Conservation (phyloP, 2,888 invertebrate species). For the Vannuccia rotundouncinata region DNA sequence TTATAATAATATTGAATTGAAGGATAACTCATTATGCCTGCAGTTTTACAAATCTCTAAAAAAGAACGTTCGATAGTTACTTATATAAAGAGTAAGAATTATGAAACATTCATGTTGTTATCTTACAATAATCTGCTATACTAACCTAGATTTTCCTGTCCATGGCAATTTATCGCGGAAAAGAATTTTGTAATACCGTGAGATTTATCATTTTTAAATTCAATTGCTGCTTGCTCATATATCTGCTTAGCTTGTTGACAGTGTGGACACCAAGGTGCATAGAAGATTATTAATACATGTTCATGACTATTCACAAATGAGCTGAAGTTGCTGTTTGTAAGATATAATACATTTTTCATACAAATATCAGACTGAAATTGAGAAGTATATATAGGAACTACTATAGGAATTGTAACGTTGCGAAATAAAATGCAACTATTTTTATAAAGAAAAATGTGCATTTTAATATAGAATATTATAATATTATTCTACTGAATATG, state of each 20-base stretch:
- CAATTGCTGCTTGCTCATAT: slow-evolving; percentile 25
- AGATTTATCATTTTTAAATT: neutral
- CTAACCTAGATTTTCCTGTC: neutral
- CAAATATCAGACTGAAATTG: slow-evolving; percentile 21
- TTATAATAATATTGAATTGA: slow-evolving; percentile 37
- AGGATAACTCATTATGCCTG: slow-evolving; percentile 32
- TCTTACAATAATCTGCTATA: too few species aligned
- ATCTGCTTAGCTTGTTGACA: slow-evolving; percentile 35
- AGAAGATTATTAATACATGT: slow-evolving; percentile 36
- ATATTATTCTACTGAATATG: too few species aligned
- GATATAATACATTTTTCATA: slow-evolving; percentile 21
- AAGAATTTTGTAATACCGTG: neutral
- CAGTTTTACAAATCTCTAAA: neutral
- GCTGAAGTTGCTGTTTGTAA: slow-evolving; percentile 29
- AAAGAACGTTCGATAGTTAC: too few species aligned
- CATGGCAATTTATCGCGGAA: slow-evolving; percentile 35
- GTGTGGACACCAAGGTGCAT: slow-evolving; percentile 39
- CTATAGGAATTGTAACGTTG: neutral
- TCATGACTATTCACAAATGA: neutral
- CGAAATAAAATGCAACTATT: too few species aligned
- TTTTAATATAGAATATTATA: too few species aligned
- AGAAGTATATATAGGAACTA: neutral
- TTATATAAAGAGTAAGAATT: too few species aligned
- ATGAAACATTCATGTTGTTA: too few species aligned
- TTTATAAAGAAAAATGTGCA: too few species aligned